phyloP scores from a whole-genome alignment of 2,113 vertebrate species.

The Aegotheles bennettii region DNA sequence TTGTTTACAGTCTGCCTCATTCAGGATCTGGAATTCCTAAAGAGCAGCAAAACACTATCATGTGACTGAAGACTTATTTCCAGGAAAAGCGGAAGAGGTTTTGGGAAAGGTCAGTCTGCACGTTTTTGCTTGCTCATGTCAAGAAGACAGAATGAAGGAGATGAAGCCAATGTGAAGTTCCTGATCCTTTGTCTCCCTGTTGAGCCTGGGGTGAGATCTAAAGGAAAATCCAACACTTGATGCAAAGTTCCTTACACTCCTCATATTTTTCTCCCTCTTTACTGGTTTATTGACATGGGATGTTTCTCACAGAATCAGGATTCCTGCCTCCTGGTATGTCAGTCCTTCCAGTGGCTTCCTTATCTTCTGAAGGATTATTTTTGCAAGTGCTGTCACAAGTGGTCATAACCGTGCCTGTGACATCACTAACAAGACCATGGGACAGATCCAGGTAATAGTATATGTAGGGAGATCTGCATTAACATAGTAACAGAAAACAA shows the following conservation, averaged over 20 bases:
- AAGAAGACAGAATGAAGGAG: background rate
- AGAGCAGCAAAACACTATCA: slow-evolving; percentile 63
- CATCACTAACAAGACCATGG: background rate
- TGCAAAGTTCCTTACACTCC: background rate
- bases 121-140: background rate
- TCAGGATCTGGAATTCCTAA: slow-evolving; percentile 64
- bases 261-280: background rate
- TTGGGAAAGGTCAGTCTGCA: slow-evolving; percentile 1
- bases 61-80: slow-evolving; percentile 56
- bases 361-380: background rate
- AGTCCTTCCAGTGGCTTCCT: background rate
- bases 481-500: background rate
- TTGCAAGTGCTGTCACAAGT: background rate
- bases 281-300: background rate
- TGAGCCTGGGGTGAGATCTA: background rate
- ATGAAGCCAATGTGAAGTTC: background rate
- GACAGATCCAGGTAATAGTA: background rate
- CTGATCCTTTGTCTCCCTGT: background rate
- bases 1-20: slow-evolving; percentile 65
- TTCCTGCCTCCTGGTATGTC: background rate
- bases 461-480: background rate
- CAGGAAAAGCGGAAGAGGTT: slow-evolving; percentile 51
- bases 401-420: background rate
- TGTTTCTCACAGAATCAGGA: background rate
- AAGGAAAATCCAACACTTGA: background rate